Conservation (phyloP, 2,888 invertebrate genomes). For the Yponomeuta sedellus region DNA sequence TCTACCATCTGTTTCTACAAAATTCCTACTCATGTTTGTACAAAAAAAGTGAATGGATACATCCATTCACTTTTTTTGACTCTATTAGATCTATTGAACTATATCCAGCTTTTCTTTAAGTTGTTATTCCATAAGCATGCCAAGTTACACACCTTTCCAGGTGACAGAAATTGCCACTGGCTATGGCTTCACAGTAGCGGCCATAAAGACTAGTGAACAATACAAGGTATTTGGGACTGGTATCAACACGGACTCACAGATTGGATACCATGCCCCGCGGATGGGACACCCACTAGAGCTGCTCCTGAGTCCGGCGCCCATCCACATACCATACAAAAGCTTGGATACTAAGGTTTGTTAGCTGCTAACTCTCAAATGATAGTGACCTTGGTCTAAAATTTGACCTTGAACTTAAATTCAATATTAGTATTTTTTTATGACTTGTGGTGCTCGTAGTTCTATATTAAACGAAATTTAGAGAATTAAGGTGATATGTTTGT, state of each 20-base stretch:
- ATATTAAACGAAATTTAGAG: too few species aligned
- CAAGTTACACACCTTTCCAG: conserved; percentile 41
- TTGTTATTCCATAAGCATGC: background rate
- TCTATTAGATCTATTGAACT: too few species aligned
- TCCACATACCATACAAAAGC: conserved; percentile 80
- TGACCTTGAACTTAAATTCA: too few species aligned
- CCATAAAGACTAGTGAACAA: conserved; percentile 79
- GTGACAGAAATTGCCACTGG: conserved; percentile 86
- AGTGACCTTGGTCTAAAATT: background rate
- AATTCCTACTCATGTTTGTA: too few species aligned
- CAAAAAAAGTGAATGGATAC: too few species aligned
- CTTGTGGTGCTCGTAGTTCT: too few species aligned
- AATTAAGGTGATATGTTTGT: too few species aligned
- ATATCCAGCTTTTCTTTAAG: background rate
- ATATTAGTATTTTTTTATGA: too few species aligned
- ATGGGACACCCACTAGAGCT: conserved; percentile 80
- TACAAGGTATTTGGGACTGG: conserved; percentile 90
- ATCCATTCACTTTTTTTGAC: too few species aligned
- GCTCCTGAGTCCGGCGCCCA: conserved; percentile 82
- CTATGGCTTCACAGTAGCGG: conserved; percentile 91
- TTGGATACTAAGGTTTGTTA: conserved; percentile 67
- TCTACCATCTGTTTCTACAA: too few species aligned
- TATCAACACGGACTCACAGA: conserved; percentile 93
- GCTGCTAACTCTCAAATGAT: background rate
- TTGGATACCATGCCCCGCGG: conserved; percentile 83